Evolutionary conservation across 2,113 vertebrate species (phyloP).

Genomic region (Solea senegalensis): DNA sequence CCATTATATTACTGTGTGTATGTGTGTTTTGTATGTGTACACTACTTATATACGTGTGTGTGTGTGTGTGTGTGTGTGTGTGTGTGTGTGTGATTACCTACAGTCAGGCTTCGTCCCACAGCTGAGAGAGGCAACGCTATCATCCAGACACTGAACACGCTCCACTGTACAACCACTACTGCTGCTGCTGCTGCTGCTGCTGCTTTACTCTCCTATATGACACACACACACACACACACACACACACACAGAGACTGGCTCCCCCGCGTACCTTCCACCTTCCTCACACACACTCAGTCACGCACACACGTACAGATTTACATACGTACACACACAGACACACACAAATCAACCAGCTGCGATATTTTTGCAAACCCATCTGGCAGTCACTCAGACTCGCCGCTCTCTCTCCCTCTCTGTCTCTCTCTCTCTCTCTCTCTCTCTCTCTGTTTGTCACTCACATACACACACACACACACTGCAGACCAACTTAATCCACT

Average conservation of each 20-base stretch:
- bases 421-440: background rate
- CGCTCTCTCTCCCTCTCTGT: constrained; percentile 5
- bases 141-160: constrained; percentile 75
- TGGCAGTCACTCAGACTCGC: constrained; percentile 7
- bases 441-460: constrained; percentile 8
- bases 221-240: constrained; percentile 35
- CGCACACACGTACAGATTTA: constrained; percentile 6
- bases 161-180: constrained; percentile 67
- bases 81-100: constrained; percentile 67
- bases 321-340: constrained; percentile 31
- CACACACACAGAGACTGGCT: constrained; percentile 15
- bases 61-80: constrained; percentile 2
- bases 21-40: constrained; percentile 1
- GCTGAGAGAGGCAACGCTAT: constrained; percentile 74
- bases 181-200: constrained; percentile 59
- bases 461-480: background rate
- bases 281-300: constrained; percentile 7
- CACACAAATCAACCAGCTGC: constrained; percentile 64
- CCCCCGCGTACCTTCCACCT: no score
- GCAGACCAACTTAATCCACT: constrained; percentile 17
- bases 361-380: constrained; percentile 44
- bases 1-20: background rate
- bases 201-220: constrained; percentile 9
- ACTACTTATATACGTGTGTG: background rate
- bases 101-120: constrained; percentile 76